Conservation (phyloP, 2,797 vertebrate species). For the Limnodromus scolopaceus region DNA sequence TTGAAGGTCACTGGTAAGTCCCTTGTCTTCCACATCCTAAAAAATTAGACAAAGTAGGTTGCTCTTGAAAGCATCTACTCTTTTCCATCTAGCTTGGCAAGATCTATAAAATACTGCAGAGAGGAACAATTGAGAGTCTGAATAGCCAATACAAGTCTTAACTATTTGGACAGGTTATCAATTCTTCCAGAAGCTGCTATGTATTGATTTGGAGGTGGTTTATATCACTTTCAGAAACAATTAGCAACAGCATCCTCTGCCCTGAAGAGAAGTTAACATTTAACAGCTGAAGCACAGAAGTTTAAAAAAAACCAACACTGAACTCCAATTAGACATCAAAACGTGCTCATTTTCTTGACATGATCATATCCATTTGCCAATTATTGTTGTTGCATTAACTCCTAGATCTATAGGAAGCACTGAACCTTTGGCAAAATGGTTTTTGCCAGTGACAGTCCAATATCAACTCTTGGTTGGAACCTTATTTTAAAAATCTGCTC, state of each 20-base stretch:
- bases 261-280: background rate
- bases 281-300: background rate
- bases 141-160: constrained; percentile 8
- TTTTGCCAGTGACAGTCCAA: background rate
- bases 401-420: background rate
- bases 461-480: background rate
- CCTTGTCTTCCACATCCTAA: background rate
- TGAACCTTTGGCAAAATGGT: background rate
- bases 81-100: background rate
- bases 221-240: constrained; percentile 48
- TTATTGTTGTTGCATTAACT: background rate
- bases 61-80: background rate
- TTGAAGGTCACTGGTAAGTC: background rate
- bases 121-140: background rate
- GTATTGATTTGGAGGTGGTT: background rate
- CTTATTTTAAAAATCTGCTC: background rate
- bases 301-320: background rate
- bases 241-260: constrained; percentile 6
- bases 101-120: constrained; percentile 2
- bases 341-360: background rate
- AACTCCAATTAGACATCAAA: background rate
- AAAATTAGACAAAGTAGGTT: background rate
- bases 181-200: background rate
- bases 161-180: constrained; percentile 7
- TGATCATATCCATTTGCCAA: background rate